Percentiles rank a stretch among this genome's conserved stretches.
Conservation (phyloP, 2,888 invertebrate genomes). For the Apamea anceps region DNA sequence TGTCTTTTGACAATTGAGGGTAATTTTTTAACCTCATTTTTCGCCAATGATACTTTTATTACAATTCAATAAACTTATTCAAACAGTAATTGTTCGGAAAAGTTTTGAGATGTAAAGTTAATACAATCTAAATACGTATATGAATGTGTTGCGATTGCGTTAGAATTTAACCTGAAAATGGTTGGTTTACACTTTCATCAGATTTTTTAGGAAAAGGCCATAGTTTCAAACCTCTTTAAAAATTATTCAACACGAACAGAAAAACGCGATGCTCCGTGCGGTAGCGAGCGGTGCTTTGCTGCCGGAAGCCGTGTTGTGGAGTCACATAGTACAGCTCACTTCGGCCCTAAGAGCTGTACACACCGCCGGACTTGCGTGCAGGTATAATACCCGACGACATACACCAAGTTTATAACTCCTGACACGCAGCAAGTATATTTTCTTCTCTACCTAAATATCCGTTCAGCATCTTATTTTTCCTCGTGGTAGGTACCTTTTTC, state of each 20-base stretch:
- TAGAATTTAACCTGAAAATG: background rate
- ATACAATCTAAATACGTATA: background rate
- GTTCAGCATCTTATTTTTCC: background rate
- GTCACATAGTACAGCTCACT: slow-evolving; percentile 98
- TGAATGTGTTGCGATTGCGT: background rate
- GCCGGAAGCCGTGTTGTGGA: slow-evolving; percentile 98
- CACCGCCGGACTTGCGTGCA: slow-evolving; percentile 91
- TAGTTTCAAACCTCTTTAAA: slow-evolving; percentile 1
- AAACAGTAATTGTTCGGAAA: background rate
- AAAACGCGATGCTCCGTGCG: slow-evolving; percentile 94
- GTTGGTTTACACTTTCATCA: background rate
- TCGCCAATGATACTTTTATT: background rate
- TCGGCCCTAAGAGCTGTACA: slow-evolving; percentile 98
- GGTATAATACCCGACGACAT: slow-evolving; percentile 76
- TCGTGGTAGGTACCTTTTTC: background rate
- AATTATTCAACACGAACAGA: slow-evolving; percentile 77
- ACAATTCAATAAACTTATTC: background rate
- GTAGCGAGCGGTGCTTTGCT: slow-evolving; percentile 93
- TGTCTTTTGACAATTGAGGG: background rate
- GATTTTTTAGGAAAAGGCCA: background rate
- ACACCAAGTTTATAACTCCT: slow-evolving; percentile 15
- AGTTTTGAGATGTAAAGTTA: background rate
- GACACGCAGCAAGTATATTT: slow-evolving; percentile 9
- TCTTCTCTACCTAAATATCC: background rate
- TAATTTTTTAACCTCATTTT: background rate